Base-by-base conservation (phyloP, 2,888 invertebrate species). In the Drosophila helvetica region DNA sequence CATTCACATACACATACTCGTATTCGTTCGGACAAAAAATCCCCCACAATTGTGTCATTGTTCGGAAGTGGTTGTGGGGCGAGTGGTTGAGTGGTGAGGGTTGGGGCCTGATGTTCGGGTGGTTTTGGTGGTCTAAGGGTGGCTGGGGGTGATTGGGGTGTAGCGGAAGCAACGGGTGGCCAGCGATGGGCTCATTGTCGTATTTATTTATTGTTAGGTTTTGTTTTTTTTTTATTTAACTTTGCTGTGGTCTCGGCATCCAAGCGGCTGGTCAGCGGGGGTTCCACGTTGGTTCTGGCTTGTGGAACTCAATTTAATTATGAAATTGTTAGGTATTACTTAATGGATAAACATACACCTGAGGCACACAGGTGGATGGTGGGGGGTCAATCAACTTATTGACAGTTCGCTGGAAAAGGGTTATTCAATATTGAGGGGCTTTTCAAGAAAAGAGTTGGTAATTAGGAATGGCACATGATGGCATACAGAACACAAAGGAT, bases 281-380 rank as follows among this genome's bases (percentile, higher is more conserved):
- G 19, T 43, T 1, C 7, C 45, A 12, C 18, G 12, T 3, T 2
- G 17, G 33, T 12, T n/a, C 25, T 43, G 50, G 45, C 17, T 38
- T 19, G 10, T 5, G 43, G 42, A 53, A 52, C 60, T 48, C 60
- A 72, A 64, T 81, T 79, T 57, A 64, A 76, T 75, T 64, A 75
- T 68, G 56, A 54, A 65, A 65, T 57, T 62, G 47, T 25, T 18
- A n/a, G 19, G 58, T 42, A 52, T 30, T 22, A 15, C 30, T 18
- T 7, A 25, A 57, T 19, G 18, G 18, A 52, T 19, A 66, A 67
- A 48, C 30, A 43, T 54, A 42, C 12, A 15, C 38, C 38, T 42
- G 22, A 12, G 43, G n/a, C 54, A 66, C 7, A 42, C 69, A 52
- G 46, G 51, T 33, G 48, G n/a, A 1, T 25, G 43, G 45, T 30